Evolutionary conservation across 1,140 invertebrate species (phyloP), one percentile per base, ranked within the genome.

Genomic region (Drosophila kurseongensis): DNA sequence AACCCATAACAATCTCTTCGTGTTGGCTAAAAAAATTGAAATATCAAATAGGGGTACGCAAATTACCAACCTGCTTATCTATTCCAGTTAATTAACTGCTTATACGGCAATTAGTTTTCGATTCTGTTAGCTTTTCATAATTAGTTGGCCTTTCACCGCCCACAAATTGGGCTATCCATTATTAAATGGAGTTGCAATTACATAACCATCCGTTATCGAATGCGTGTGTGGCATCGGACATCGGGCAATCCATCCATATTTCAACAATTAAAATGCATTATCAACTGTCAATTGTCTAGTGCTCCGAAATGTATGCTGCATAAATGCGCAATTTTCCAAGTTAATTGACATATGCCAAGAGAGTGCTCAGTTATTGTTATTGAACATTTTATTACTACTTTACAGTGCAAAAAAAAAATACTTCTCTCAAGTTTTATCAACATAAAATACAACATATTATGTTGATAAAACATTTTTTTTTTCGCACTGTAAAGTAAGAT

Each of bases 311-410:
- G 65, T 50, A 52, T 35, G 59, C 59, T 66, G 40, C 65, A 65
- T n/a, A 67, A 65, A 18, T 52, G 18, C 57, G 59, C 51, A 76
- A 76, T 67, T 68, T 68, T 60, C 58, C 50, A 51, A 56, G 13
- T 67, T 76, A 56, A 76, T 76, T 76, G 62, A 16, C 56, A 76
- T 50, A 42, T 76, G 73, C 35, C 73, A 76, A 36, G 41, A 16
- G 67, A 47, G 68, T 45, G 47, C 18, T 52, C 65, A 45, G 48
- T 71, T 52, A 72, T 72, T 29, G 47, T 32, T 68, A 41, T 32
- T 35, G 32, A 48, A 38, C 40, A 29, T 68, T 68, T 66, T 50
- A 13, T 50, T 27, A 29, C 29, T 6, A 67, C 13, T 36, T 2
- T 10, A 10, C 27, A 14, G 23, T 1, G 45, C 0, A 1, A 16